Evolutionary conservation across 2,888 invertebrate genomes (phyloP).

Genomic region (Scaptomyza reducta): DNA sequence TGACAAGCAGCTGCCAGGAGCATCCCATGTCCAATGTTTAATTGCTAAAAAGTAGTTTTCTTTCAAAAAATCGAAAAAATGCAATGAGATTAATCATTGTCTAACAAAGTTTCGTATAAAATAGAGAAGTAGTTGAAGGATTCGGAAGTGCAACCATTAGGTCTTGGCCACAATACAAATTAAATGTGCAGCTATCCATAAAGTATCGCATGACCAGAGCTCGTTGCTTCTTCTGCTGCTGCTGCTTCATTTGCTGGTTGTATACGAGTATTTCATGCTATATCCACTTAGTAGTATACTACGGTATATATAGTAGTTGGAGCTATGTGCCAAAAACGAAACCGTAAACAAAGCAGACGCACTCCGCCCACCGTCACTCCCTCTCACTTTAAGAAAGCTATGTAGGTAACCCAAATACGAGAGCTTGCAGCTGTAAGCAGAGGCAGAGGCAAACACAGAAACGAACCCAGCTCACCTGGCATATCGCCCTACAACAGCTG

Average conservation of each 20-base stretch:
- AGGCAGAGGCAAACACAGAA: neutral
- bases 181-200: slow-evolving; percentile 57
- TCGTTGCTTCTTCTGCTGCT: slow-evolving; percentile 6
- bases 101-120: slow-evolving; percentile 6
- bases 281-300: slow-evolving; percentile 2
- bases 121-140: neutral
- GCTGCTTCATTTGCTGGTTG: slow-evolving; percentile 32
- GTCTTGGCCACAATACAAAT: slow-evolving; percentile 44
- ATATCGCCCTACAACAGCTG: slow-evolving; percentile 49
- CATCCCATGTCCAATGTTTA: slow-evolving; percentile 7
- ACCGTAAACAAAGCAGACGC: slow-evolving; percentile 35
- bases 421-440: slow-evolving; percentile 43
- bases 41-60: neutral
- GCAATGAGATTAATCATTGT: slow-evolving; percentile 33
- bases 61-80: slow-evolving; percentile 5
- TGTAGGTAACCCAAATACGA: slow-evolving; percentile 69
- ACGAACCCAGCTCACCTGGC: slow-evolving; percentile 27
- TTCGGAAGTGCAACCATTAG: slow-evolving; percentile 23
- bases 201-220: slow-evolving; percentile 49
- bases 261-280: slow-evolving; percentile 1
- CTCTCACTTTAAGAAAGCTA: slow-evolving; percentile 46
- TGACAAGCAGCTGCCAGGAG: neutral
- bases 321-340: slow-evolving; percentile 28
- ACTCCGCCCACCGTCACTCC: slow-evolving; percentile 8
- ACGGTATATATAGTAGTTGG: neutral